Base-by-base conservation (phyloP, 64 coral and sea anemone species). In the Pocillopora verrucosa region DNA sequence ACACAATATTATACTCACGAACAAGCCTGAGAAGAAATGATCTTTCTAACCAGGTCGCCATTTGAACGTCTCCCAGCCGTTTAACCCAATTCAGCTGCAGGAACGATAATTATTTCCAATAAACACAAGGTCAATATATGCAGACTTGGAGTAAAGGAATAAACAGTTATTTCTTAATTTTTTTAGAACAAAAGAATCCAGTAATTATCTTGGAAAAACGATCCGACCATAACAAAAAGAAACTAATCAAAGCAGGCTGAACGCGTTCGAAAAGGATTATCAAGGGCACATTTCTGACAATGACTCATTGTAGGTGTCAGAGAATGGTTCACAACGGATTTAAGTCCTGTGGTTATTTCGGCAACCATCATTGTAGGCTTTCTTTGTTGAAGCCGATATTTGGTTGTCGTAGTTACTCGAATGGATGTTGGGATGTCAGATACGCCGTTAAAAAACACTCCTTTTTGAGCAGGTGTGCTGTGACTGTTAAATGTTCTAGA, bases 161-260 rank as follows among this genome's bases (percentile, higher is more conserved):
- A 76, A 76, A 76, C 9, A 76, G 75, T 56, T 76, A 56, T 76
- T 76, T 76, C 37, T 20, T 56, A 20, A 76, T 76, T 51, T 38
- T 56, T 20, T 30, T 30, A 30, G 51, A 76, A 56, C 75, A 76
- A 76, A 76, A 38, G 51, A 19, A 2, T 6, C 10, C 1, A 56
- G 36, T 15, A 19, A 56, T 76, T 76, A 51, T 37, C 51, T 76
- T 76, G 30, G 30, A 51, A 41, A 45, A 20, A 56, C 14, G 75
- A 41, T 76, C 36, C 75, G 16, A 51, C 17, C 4, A 19, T 56
- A 19, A 76, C 17, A 36, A 76, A 76, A 51, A 17, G 36, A 56
- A 76, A 76, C 17, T 76, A 16, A 76, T 76, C 19, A 76, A 35
- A 51, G 30, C 16, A 51, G 51, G 36, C 15, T 56, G 75, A 22